Conservation (phyloP, 2,888 invertebrate genomes). For the Achlya flavicornis region DNA sequence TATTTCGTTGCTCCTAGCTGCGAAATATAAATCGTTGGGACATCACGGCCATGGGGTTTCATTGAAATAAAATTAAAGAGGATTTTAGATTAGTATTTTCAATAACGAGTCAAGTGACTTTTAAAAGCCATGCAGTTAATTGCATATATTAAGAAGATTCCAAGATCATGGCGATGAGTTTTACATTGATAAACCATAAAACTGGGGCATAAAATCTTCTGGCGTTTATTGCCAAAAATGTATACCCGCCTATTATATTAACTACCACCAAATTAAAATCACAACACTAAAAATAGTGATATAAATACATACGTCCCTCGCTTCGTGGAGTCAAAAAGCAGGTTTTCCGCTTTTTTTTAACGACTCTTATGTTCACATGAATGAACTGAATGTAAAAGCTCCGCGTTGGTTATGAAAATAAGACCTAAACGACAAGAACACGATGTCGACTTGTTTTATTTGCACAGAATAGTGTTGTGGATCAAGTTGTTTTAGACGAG, state of each 20-base stretch:
- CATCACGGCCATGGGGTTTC: too few relatives aligned
- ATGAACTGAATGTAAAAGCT: conserved; percentile 43
- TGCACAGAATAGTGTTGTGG: conserved; percentile 36
- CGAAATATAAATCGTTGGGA: too few relatives aligned
- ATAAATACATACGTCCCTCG: not conserved
- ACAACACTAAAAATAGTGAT: not conserved
- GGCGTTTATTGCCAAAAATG: not conserved
- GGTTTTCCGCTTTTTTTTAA: conserved; percentile 38
- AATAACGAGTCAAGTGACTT: too few relatives aligned
- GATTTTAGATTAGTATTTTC: too few relatives aligned
- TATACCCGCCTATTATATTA: not conserved
- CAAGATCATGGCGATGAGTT: too few relatives aligned
- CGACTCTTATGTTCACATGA: conserved; percentile 46
- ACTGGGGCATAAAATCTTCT: not conserved
- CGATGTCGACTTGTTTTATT: conserved; percentile 54
- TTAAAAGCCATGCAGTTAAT: too few relatives aligned
- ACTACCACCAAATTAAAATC: not conserved
- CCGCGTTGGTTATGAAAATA: conserved; percentile 40
- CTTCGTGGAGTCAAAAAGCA: conserved; percentile 28
- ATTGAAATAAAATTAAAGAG: too few relatives aligned
- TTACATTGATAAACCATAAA: too few relatives aligned
- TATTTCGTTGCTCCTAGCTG: too few relatives aligned
- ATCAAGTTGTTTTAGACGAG: not conserved
- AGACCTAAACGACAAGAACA: conserved; percentile 51
- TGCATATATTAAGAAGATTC: too few relatives aligned